phyloP scores from a whole-genome alignment of 2,888 invertebrate genomes.

The Monopis laevigella region DNA sequence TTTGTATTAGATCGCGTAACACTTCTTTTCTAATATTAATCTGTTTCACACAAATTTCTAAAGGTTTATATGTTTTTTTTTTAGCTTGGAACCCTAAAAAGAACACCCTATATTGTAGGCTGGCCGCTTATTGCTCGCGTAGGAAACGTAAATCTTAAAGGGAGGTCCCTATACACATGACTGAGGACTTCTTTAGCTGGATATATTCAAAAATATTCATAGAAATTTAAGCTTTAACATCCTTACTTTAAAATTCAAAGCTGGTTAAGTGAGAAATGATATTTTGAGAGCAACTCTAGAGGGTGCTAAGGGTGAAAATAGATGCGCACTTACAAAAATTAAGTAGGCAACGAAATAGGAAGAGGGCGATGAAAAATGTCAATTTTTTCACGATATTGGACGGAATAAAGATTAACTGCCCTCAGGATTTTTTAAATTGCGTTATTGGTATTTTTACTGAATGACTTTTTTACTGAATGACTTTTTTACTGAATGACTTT shows the following conservation, averaged over 20 bases:
- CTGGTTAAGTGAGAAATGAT: background rate
- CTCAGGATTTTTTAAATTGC: too few species aligned
- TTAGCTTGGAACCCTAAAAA: too few species aligned
- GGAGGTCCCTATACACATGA: conserved; percentile 31
- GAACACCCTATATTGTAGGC: conserved; percentile 38
- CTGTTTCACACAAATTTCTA: too few species aligned
- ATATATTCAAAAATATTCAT: background rate
- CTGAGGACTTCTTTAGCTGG: too few species aligned
- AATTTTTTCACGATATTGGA: conserved; percentile 5
- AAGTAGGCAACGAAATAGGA: conserved; percentile 28
- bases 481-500: too few species aligned
- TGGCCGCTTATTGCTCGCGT: conserved; percentile 49
- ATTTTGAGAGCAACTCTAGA: background rate
- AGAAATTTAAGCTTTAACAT: background rate
- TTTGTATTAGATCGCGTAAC: too few species aligned
- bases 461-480: too few species aligned
- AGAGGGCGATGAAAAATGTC: conserved; percentile 5
- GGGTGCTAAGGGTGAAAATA: conserved; percentile 40
- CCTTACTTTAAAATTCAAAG: background rate
- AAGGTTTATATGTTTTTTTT: too few species aligned
- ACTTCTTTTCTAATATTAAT: too few species aligned
- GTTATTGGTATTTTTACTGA: too few species aligned
- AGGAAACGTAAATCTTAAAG: conserved; percentile 53
- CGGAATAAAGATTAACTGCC: too few species aligned
- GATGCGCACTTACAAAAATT: conserved; percentile 58